Evolutionary conservation across 2,113 vertebrate species (phyloP), one percentile per base, ranked within the genome.

Genomic region (Fregata magnificens): DNA sequence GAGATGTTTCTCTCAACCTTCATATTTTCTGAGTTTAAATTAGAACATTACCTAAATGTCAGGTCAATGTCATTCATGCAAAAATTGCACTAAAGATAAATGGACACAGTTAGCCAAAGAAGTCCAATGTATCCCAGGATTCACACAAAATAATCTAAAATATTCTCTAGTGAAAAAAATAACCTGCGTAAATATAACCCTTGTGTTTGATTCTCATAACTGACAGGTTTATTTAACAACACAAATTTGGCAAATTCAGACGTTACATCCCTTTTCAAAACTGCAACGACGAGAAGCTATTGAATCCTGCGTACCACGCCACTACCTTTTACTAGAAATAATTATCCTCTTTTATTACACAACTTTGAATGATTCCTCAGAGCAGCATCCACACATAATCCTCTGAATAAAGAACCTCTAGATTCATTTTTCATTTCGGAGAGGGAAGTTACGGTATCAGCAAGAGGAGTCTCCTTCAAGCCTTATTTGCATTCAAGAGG

Each of bases 401-500:
- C 70, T 40, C 40, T 2, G 59, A 89, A 87, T 28, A 62, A 83
- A 96, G 66, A 65, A 10, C 71, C 81, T 86, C 79, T 22, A 67
- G 58, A 44, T 86, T 80, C 78, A 45, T 77, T 66, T 93, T 52
- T 13, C 63, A 38, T 49, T 82, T 84, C 9, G 0, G 66, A 74
- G 81, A 70, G 65, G 69, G 73, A 80, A 96, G 91, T 78, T 4
- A 81, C 12, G 0, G 52, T 62, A 62, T 18, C 73, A 72, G 91
- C 89, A 67, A 32, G 38, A 89, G 90, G 19, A 93, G 67, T 44
- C 93, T 69, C 86, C 93, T 74, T 66, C 66, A 26, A 78, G 73
- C 10, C 90, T 94, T 50, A 94, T 96, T 94, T 94, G 94, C 95
- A 97, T 97, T 92, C 95, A 96, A 38, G 95, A 86, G 77, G 93